Evolutionary conservation across 2,113 vertebrate species (phyloP), one percentile per base, ranked within the genome.

Genomic region (Tyto alba): DNA sequence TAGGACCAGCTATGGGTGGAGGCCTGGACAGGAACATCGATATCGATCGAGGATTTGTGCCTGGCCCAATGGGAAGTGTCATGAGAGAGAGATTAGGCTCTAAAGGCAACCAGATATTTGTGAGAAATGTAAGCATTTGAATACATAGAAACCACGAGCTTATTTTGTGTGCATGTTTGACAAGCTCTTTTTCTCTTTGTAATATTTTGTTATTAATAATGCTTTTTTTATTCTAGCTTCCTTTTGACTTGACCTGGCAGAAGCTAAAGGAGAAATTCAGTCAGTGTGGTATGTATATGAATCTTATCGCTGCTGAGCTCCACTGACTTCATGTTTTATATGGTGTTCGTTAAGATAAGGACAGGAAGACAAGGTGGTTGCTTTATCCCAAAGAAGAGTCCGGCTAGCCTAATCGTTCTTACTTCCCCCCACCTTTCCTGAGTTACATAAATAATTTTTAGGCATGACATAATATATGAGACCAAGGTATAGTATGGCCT

Each of bases 211-310:
- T 91, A 96, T 79, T 96, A 91, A 97, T 97, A 95, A 93, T 88
- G 53, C 74, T 93, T 86, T 94, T 56, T 95, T 98, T 95, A 89
- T 98, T 98, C 56, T 98, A 99, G 99, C 99, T 99, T 82, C 99
- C 99, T 77, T 99, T 99, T 98, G 99, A 99, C 93, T 98, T 99
- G 94, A 99, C 99, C 79, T 99, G 99, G 99, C 99, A 99, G 98
- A 99, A 99, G 96, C 98, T 99, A 95, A 99, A 99, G 96, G 99
- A 99, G 96, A 99, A 99, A 97, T 99, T 99, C 98, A 99, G 99
- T 98, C 98, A 99, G 15, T 99, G 99, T 90, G 99, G 99, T 99
- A 98, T 88, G 99, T 98, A 95, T 88, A 36, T 69, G 59, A 72
- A 63, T 88, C 52, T 68, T 85, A 21, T 4, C 32, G 13, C 53